Percentiles rank a stretch among this genome's conserved stretches.
These are phyloP conservation scores for Sesia apiformis DNA, from an alignment of 2,888 invertebrate species.

Conservation along the genomic window DNA sequence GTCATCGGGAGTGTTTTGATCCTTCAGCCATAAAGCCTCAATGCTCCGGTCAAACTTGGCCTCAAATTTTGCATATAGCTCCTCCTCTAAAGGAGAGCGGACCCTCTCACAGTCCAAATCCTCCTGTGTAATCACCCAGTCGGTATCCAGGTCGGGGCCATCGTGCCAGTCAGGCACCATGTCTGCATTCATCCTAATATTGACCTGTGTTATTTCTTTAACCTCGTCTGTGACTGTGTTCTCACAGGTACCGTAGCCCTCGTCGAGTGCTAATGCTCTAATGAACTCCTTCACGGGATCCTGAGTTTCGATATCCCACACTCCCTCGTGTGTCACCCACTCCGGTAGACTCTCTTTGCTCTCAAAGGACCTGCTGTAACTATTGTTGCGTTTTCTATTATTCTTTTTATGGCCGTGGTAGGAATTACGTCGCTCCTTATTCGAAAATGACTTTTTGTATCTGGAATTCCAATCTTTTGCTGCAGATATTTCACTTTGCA, in stretches of 20 bases:
- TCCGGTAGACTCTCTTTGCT: slow-evolving; percentile 65
- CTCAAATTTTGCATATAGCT: slow-evolving; percentile 75
- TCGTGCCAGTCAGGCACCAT: slow-evolving; percentile 56
- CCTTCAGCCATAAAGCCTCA: slow-evolving; percentile 79
- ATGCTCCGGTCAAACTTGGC: slow-evolving; percentile 81
- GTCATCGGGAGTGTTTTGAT: slow-evolving; percentile 66
- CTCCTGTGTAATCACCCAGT: slow-evolving; percentile 49
- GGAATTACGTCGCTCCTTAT: slow-evolving; percentile 60
- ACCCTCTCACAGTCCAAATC: slow-evolving; percentile 28
- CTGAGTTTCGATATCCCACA: slow-evolving; percentile 67
- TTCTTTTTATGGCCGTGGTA: slow-evolving; percentile 53
- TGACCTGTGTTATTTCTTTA: slow-evolving; percentile 31
- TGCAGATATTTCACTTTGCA: slow-evolving; percentile 54
- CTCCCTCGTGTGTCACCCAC: slow-evolving; percentile 71
- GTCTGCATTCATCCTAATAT: slow-evolving; percentile 32
- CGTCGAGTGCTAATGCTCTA: slow-evolving; percentile 59
- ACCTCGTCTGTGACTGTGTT: slow-evolving; percentile 59
- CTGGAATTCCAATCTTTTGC: slow-evolving; percentile 52
- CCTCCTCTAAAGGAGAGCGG: slow-evolving; percentile 56
- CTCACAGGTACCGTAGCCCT: slow-evolving; percentile 70
- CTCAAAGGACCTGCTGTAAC: slow-evolving; percentile 58
- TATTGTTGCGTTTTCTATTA: slow-evolving; percentile 51
- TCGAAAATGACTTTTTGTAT: slow-evolving; percentile 45
- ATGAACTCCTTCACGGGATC: slow-evolving; percentile 67
- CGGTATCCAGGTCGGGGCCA: slow-evolving; percentile 38